Base-by-base conservation (phyloP, 2,113 vertebrate species). In the Lontra canadensis region DNA sequence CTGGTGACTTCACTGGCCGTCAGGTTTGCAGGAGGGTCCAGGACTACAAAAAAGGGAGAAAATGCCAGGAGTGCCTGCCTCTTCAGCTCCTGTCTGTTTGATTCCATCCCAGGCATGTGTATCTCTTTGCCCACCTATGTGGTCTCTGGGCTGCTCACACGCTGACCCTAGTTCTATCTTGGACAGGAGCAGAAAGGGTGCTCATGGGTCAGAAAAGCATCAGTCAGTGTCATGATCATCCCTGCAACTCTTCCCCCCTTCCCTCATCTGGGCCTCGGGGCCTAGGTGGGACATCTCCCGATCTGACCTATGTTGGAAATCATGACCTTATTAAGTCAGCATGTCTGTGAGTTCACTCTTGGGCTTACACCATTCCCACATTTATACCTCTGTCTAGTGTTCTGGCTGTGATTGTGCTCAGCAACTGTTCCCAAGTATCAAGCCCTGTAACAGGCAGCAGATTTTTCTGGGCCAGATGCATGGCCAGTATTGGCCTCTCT, bases 1-100 rank as follows among this genome's bases (percentile, higher is more conserved):
- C 99, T 99, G 88, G 99, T 99, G 90, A 99, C 99, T 97, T 99
- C 99, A 0, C 99, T 99, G 93, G 99, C 99, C 0, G 99, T 99
- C 98, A 99, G 98, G 95, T 99, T 99, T 97, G 98, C 97, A 0
- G 99, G 99, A 2, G 99, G 98, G 95, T 99, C 99, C 99, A 99
- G 98, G 92, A 99, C 99, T 99, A 96, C 47, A 97, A 94, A 69
- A 63, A 67, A 63, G 78, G 59, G 89, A 94, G 63, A 97, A 12
- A 96, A 39, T 84, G 3, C 13, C 34, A 78, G 59, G 57, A 31
- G 17, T 4, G 3, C 29, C 26, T 36, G 3, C 2, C 42, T 74
- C 52, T 67, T 34, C 25, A 8, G 17, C 21, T 52, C 36, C n/a
- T 59, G 15, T 39, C 26, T 29, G 6, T 49, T 65, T 10, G n/a